phyloP scores from a whole-genome alignment of 1,140 invertebrate genomes.

The Galleria mellonella region DNA sequence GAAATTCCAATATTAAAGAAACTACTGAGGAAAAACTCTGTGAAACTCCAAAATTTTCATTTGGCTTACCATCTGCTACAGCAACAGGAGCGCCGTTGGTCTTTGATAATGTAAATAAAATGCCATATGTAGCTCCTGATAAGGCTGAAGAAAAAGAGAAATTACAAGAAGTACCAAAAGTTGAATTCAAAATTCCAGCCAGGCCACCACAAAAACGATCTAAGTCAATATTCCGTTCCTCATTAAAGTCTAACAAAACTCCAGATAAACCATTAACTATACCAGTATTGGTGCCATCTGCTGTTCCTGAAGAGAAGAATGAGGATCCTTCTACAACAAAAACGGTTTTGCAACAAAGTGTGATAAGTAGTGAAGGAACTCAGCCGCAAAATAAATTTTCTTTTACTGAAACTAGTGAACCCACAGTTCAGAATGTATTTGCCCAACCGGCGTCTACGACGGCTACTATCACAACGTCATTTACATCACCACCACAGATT shows the following conservation, averaged over 20 bases:
- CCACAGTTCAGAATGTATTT: neutral
- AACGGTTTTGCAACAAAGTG: neutral
- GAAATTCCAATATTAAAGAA: conserved; percentile 10
- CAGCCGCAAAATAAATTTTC: neutral
- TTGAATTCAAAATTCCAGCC: conserved; percentile 10
- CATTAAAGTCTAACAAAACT: neutral
- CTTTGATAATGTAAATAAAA: conserved; percentile 1
- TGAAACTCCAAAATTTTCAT: conserved; percentile 25
- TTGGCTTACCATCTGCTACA: conserved; percentile 39
- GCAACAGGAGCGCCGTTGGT: conserved; percentile 1
- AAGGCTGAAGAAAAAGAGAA: conserved; percentile 21
- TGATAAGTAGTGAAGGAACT: neutral
- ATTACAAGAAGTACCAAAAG: conserved; percentile 25
- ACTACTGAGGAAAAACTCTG: conserved; percentile 4
- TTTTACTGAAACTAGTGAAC: neutral
- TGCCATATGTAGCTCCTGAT: conserved; percentile 1
- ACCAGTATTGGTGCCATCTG: neutral
- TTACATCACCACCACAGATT: neutral
- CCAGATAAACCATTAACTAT: neutral
- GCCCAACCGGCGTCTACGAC: conserved; percentile 3
- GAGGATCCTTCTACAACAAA: neutral
- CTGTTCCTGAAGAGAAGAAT: conserved; percentile 3
- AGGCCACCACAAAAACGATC: conserved; percentile 5
- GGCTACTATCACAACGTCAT: conserved; percentile 2
- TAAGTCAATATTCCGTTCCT: conserved; percentile 6